phyloP scores from a whole-genome alignment of 2,113 vertebrate species.

The Progne subis region DNA sequence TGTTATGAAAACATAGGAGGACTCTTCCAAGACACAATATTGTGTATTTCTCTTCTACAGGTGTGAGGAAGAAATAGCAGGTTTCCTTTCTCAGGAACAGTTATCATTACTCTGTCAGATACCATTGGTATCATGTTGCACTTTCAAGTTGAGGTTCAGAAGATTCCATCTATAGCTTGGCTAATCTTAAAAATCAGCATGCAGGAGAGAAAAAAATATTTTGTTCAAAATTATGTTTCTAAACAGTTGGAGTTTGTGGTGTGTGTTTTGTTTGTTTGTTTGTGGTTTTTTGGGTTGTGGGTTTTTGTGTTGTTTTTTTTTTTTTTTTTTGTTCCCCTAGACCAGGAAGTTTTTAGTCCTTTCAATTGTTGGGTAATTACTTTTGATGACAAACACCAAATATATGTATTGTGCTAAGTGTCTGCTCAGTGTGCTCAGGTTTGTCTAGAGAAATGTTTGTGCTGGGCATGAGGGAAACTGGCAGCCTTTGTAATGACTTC shows the following conservation, averaged over 20 bases:
- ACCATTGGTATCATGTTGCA: neutral
- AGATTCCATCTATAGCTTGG: neutral
- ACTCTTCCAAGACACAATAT: neutral
- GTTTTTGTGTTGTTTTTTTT: too few species aligned
- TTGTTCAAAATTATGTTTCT: neutral
- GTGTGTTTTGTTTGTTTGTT: too few species aligned
- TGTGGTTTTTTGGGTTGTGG: too few species aligned
- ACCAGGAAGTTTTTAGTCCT: neutral
- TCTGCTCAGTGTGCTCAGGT: neutral
- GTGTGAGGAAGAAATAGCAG: neutral
- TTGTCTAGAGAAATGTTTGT: neutral
- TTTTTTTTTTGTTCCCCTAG: neutral
- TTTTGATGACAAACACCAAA: neutral
- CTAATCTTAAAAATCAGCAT: conserved; percentile 22
- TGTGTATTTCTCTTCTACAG: neutral
- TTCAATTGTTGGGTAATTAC: neutral
- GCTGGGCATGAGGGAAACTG: neutral
- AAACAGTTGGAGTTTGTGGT: neutral
- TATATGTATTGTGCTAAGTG: neutral
- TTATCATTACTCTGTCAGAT: neutral
- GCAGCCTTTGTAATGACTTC: neutral
- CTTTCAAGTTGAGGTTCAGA: conserved; percentile 6
- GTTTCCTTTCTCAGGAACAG: neutral
- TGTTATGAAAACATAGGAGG: neutral
- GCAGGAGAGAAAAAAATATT: neutral